phyloP scores from a whole-genome alignment of 2,888 invertebrate species.

The Odontomyia ornata region DNA sequence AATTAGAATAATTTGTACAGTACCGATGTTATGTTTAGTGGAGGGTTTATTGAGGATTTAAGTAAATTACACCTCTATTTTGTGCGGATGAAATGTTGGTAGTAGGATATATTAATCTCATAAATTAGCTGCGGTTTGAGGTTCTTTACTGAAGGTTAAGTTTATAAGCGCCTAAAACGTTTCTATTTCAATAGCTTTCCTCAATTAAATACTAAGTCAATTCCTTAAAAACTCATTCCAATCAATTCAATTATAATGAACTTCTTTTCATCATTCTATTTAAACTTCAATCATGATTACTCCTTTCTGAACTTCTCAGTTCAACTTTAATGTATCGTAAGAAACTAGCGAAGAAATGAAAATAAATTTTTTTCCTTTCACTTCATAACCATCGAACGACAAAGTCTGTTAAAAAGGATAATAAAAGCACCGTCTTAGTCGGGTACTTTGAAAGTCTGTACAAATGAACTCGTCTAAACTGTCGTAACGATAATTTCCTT shows the following conservation, averaged over 20 bases:
- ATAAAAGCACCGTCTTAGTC: not conserved
- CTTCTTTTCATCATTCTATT: not conserved
- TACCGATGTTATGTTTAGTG: too few species aligned
- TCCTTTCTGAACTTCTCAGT: not conserved
- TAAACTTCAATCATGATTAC: not conserved
- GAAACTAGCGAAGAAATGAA: not conserved
- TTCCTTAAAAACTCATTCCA: not conserved
- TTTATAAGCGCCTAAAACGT: too few species aligned
- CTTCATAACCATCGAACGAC: not conserved
- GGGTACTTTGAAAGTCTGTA: not conserved
- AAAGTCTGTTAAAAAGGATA: not conserved
- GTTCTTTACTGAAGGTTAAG: too few species aligned
- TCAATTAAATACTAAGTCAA: not conserved
- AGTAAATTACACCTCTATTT: too few species aligned
- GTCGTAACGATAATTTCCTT: not conserved
- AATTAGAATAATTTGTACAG: too few species aligned
- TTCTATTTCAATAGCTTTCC: not conserved
- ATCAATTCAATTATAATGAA: not conserved
- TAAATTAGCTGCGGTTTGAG: too few species aligned
- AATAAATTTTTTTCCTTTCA: too few species aligned
- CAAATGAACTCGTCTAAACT: not conserved
- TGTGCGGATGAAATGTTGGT: too few species aligned
- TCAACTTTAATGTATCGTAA: not conserved
- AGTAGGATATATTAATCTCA: too few species aligned
- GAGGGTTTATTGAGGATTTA: too few species aligned